Evolutionary conservation across 2,888 invertebrate species (phyloP), one percentile per base, ranked within the genome.

Genomic region (Pandemis corylana): DNA sequence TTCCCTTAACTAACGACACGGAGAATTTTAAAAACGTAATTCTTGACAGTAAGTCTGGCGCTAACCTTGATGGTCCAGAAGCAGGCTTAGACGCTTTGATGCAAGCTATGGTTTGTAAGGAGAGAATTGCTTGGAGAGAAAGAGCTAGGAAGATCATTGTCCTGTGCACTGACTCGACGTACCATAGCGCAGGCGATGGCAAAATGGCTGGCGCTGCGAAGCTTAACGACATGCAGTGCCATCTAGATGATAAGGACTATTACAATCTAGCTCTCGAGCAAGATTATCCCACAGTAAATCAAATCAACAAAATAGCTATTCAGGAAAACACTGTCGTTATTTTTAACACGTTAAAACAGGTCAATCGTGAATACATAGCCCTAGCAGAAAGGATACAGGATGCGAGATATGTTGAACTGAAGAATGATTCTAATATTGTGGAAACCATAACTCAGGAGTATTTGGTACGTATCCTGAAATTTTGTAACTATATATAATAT

Each of bases 71-170:
- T 84, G 83, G 89, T 0, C 97, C 97, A 0, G 98, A 98, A 90
- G 98, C 98, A 7, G 97, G 98, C 0, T 95, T 98, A 67, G 98
- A 98, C 86, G 98, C 97, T 5, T 94, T 98, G 42, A 97, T 98
- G 94, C 98, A 98, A 90, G 90, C 85, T 0, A 84, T 93, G 76
- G 96, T 96, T 6, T 97, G 97, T 82, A 90, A 95, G 78, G 81
- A 96, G 13, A 88, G 95, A 80, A 97, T 98, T 80, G 97, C 97
- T 13, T 98, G 98, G 98, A 93, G 98, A 79, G 87, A 95, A 0
- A 95, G 96, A 69, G 97, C 97, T 0, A 94, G 97, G 75, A 96
- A 96, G 88, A 95, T 98, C 79, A 87, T 98, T 59, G 95, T 98
- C 0, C 96, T 97, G 80, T 96, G 97, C 0, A 97, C 97, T 0